Conservation (phyloP, 2,888 invertebrate species). For the Luperina testacea region DNA sequence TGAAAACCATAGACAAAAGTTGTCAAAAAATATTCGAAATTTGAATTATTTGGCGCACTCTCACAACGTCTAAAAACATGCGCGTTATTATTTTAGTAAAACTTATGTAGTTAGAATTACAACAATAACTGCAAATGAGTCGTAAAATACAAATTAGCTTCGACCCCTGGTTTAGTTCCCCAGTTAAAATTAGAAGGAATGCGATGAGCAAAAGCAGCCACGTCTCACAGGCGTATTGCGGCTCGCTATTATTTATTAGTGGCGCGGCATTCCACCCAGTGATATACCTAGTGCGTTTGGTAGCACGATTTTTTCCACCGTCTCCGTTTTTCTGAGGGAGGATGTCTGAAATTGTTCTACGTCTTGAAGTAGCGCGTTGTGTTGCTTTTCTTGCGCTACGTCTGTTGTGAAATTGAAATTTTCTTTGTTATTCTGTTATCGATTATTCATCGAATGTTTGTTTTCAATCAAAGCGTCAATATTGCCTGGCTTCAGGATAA, state of each 20-base stretch:
- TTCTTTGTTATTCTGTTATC: constrained; percentile 56
- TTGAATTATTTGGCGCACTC: constrained; percentile 55
- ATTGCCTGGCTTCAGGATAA: constrained; percentile 21
- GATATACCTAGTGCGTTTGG: constrained; percentile 95
- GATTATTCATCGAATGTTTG: constrained; percentile 44
- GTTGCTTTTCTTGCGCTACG: constrained; percentile 93
- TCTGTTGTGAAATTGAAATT: constrained; percentile 85
- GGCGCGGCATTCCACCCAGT: constrained; percentile 70
- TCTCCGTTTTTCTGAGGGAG: constrained; percentile 94
- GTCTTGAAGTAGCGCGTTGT: constrained; percentile 93
- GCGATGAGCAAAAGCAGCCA: constrained; percentile 70
- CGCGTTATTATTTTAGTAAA: constrained; percentile 74
- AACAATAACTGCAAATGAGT: constrained; percentile 62
- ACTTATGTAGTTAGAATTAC: constrained; percentile 52
- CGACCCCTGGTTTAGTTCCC: constrained; percentile 63
- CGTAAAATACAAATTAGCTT: constrained; percentile 56
- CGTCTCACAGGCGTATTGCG: constrained; percentile 65
- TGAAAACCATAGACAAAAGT: constrained; percentile 83
- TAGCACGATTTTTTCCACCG: constrained; percentile 95
- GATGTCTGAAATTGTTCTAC: constrained; percentile 94
- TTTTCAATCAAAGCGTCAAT: constrained; percentile 46
- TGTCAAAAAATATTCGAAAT: constrained; percentile 34
- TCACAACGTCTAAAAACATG: constrained; percentile 73
- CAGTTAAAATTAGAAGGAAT: constrained; percentile 66
- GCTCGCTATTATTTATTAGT: constrained; percentile 65